Conservation (phyloP, 2,888 invertebrate species). For the Nyleta sp. region DNA sequence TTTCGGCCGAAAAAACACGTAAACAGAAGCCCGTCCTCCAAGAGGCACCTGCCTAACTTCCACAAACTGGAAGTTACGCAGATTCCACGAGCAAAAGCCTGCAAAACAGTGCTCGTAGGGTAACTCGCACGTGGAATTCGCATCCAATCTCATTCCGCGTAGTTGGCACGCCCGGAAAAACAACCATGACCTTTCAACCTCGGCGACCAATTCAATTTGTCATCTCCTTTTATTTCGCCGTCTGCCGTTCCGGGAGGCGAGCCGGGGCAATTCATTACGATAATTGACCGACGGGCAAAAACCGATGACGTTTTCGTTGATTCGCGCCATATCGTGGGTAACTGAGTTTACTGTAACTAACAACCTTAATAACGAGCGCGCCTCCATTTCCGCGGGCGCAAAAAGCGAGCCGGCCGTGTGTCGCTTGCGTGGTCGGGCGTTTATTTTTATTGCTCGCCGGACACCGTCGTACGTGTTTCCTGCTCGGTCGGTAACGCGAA, state of each 20-base stretch:
- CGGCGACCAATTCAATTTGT: slow-evolving; percentile 27
- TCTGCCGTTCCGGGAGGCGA: background rate
- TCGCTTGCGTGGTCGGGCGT: slow-evolving; percentile 66
- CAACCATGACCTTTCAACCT: slow-evolving; percentile 31
- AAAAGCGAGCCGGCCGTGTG: slow-evolving; percentile 57
- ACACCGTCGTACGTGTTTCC: slow-evolving; percentile 71
- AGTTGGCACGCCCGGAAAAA: slow-evolving; percentile 1
- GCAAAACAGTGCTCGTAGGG: too few species aligned
- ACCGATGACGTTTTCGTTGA: slow-evolving; percentile 20
- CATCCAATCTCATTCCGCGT: background rate
- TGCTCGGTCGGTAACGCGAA: slow-evolving; percentile 69
- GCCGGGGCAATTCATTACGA: slow-evolving; percentile 15
- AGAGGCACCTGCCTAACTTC: too few species aligned
- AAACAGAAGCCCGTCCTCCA: too few species aligned
- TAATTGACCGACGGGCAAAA: slow-evolving; percentile 22
- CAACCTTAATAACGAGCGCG: slow-evolving; percentile 45
- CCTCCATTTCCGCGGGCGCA: slow-evolving; percentile 36
- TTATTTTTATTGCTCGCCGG: slow-evolving; percentile 74
- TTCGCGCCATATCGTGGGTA: slow-evolving; percentile 12
- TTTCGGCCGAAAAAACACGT: too few species aligned
- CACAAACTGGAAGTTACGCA: too few species aligned
- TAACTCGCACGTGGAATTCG: too few species aligned
- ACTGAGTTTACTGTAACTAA: slow-evolving; percentile 42
- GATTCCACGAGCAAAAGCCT: too few species aligned
- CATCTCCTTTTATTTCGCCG: slow-evolving; percentile 8